A percentile compares a stretch with the other conserved stretches of the same genome.
These are phyloP conservation scores for Tridacna crocea DNA, from an alignment of 2,888 invertebrate species.

Conservation along the genomic window DNA sequence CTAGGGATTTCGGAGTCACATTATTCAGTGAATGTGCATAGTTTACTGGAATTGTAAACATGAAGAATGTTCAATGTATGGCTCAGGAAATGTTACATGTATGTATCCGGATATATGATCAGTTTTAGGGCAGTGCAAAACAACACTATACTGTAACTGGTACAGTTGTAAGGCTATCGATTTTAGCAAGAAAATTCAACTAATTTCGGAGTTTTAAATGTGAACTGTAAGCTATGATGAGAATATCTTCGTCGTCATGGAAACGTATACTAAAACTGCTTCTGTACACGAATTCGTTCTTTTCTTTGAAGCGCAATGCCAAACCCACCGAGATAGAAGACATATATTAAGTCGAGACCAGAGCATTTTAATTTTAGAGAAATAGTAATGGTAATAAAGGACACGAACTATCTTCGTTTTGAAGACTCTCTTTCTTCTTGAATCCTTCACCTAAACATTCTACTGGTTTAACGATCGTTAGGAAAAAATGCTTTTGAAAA, in stretches of 20 bases:
- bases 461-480: no score
- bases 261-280: constrained; percentile 4
- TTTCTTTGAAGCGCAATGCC: neutral
- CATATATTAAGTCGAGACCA: no score
- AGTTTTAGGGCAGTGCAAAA: neutral
- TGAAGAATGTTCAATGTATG: neutral
- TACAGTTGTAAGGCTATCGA: neutral
- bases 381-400: no score
- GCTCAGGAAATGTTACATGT: neutral
- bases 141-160: neutral
- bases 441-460: no score
- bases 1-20: neutral
- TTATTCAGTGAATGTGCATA: neutral
- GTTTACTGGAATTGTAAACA: neutral
- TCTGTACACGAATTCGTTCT: neutral
- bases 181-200: neutral
- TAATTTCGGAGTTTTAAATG: constrained; percentile 2
- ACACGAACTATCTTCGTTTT: no score
- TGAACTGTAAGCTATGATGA: neutral
- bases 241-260: constrained; percentile 7
- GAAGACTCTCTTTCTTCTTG: no score
- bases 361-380: no score
- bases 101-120: no score
- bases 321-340: no score
- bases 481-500: no score